These are phyloP conservation scores for Hypena proboscidalis DNA, from an alignment of 2,888 invertebrate species.

Conservation along the genomic window DNA sequence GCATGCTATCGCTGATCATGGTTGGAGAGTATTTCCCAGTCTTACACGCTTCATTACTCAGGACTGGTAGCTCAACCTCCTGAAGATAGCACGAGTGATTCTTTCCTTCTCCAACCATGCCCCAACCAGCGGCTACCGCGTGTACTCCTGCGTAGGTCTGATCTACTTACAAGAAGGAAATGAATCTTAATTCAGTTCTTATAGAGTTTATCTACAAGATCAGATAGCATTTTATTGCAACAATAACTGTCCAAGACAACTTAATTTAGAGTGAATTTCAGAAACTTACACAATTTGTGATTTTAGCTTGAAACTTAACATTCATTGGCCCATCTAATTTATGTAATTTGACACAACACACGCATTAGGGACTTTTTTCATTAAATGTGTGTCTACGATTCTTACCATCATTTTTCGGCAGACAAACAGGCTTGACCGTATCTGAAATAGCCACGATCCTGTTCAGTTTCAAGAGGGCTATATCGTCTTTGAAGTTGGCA, in stretches of 20 bases:
- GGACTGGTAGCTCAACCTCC: slow-evolving; percentile 90
- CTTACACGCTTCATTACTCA: slow-evolving; percentile 89
- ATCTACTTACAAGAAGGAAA: no score
- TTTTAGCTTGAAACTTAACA: no score
- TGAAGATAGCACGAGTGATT: slow-evolving; percentile 92
- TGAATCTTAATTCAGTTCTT: no score
- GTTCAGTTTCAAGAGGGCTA: slow-evolving; percentile 91
- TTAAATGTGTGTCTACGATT: no score
- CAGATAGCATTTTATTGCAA: no score
- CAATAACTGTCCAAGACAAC: no score
- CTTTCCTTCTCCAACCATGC: slow-evolving; percentile 92
- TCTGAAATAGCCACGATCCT: slow-evolving; percentile 91
- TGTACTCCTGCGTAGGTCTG: slow-evolving; percentile 85
- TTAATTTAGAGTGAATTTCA: no score
- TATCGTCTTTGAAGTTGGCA: slow-evolving; percentile 93
- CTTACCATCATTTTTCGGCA: slow-evolving; percentile 88
- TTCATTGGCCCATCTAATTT: no score
- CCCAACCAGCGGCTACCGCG: slow-evolving; percentile 94
- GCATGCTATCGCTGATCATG: slow-evolving; percentile 95
- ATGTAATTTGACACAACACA: no score
- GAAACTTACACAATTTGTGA: no score
- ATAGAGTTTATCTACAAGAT: no score
- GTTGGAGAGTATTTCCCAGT: slow-evolving; percentile 91
- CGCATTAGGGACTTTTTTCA: no score
- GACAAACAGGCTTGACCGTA: slow-evolving; percentile 92